Evolutionary conservation across 2,113 vertebrate species (phyloP), one percentile per base, ranked within the genome.

Genomic region (Ciconia stormi): DNA sequence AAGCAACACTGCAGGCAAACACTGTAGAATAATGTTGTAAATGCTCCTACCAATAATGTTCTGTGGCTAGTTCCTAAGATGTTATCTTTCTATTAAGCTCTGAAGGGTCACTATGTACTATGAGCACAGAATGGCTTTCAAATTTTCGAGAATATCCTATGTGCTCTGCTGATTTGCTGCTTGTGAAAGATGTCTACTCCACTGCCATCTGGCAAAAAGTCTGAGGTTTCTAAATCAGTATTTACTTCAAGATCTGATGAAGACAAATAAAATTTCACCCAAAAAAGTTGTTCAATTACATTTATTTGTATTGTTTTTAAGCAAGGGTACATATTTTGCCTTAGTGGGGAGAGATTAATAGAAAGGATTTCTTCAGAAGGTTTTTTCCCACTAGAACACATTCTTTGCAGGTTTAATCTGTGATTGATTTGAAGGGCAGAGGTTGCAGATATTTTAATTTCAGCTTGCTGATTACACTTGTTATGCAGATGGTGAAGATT

Each of bases 381-480:
- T 38, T 84, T 83, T 82, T 46, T 73, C 27, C 78, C 36, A 29
- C 30, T 69, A 84, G 59, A 96, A 87, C 13, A 44, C 18, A 26
- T 65, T 63, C 7, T 93, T 95, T 95, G 87, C 63, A 69, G 20
- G 61, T 62, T 56, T 74, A 79, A 89, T 97, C 94, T 94, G 66
- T 97, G 93, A 95, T 65, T 94, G 94, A 96, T 87, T 90, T 62
- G 72, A 96, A 97, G 82, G 71, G 55, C 87, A 94, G 82, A 96
- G 84, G 88, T 96, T 90, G 79, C 53, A 89, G 71, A 96, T 96
- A 78, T 74, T 97, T 97, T 97, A 82, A 97, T 95, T 97, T 98
- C 87, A 95, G 63, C 40, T 96, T 92, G 62, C 91, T 98, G 96
- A 96, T 97, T 96, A 93, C 26, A 92, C 79, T 95, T 89, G 53